Base-by-base conservation (phyloP, 2,797 vertebrate genomes). In the Remorina albescens region DNA sequence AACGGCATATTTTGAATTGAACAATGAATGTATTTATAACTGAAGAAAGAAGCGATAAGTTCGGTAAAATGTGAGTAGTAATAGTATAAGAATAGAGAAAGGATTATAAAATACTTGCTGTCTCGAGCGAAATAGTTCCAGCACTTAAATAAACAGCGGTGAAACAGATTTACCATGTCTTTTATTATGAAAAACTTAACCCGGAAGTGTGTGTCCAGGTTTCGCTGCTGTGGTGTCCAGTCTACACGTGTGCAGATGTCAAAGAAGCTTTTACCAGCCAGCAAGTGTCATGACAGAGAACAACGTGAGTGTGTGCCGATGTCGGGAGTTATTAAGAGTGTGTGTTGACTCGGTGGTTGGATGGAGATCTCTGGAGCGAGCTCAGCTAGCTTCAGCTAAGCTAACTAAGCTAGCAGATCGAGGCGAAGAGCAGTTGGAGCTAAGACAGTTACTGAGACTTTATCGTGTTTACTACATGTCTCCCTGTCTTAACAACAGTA, bases 181-280 rank as follows among this genome's bases (percentile, higher is more conserved):
- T 78, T 91, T 91, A 90, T 49, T 89, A 78, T 90, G 91, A 86
- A 89, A 47, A 0, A 0, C 0, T 1, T 75, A 44, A 86, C 53
- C 83, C 82, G 90, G 91, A 86, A 82, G 71, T 74, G 13, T 13
- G 67, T 30, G 5, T 1, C 6, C 2, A 1, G 0, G 28, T 2
- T 2, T 2, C 2, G 0, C 41, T 5, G 3, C 8, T 1, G 10
- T 1, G 8, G 2, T 2, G 1, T 1, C 0, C 3, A 28, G 0
- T 6, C 0, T 1, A 34, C 87, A 85, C 85, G 67, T 85, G 87
- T 74, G 55, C 58, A 13, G 10, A 55, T 73, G 77, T 76, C 19
- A 61, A 2, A 65, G 21, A 54, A 26, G 28, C 2, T 8, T 51
- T 61, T 39, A 46, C 37, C 42, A 21, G 2, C 18, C 15, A 36